Conservation (phyloP, 2,113 vertebrate genomes). For the Oncorhynchus tshawytscha region DNA sequence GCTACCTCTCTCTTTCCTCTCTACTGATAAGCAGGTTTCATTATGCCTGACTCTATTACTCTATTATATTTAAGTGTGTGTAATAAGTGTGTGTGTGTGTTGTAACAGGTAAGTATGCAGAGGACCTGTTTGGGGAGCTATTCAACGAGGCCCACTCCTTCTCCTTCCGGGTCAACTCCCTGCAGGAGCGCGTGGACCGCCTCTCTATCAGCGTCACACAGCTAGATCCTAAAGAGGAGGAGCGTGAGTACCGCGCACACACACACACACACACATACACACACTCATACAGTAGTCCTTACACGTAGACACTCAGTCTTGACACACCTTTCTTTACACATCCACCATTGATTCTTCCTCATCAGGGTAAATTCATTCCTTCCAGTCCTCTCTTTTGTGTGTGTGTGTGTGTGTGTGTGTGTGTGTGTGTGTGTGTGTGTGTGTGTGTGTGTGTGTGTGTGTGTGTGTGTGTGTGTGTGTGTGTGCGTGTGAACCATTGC, state of each 20-base stretch:
- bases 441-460: too few species aligned
- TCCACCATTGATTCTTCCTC: too few species aligned
- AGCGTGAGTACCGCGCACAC: conserved; percentile 79
- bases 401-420: too few species aligned
- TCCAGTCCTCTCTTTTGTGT: not conserved
- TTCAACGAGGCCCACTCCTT: conserved; percentile 98
- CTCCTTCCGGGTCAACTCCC: conserved; percentile 97
- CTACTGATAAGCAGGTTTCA: too few species aligned
- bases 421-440: too few species aligned
- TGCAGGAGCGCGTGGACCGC: conserved; percentile 96
- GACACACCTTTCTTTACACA: too few species aligned
- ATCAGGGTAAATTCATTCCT: too few species aligned
- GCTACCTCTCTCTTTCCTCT: too few species aligned
- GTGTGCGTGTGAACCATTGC: not conserved
- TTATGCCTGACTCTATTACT: not conserved
- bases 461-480: too few species aligned
- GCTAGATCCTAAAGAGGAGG: conserved; percentile 97
- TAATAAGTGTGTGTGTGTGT: conserved; percentile 11
- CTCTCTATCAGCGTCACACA: conserved; percentile 97
- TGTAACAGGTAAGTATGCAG: conserved; percentile 95
- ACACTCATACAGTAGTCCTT: too few species aligned
- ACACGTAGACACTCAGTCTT: too few species aligned
- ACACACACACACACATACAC: not conserved
- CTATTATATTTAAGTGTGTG: conserved; percentile 2
- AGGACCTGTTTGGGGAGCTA: conserved; percentile 97